Evolutionary conservation across 2,113 vertebrate genomes (phyloP).

Genomic region (Uria lomvia): DNA sequence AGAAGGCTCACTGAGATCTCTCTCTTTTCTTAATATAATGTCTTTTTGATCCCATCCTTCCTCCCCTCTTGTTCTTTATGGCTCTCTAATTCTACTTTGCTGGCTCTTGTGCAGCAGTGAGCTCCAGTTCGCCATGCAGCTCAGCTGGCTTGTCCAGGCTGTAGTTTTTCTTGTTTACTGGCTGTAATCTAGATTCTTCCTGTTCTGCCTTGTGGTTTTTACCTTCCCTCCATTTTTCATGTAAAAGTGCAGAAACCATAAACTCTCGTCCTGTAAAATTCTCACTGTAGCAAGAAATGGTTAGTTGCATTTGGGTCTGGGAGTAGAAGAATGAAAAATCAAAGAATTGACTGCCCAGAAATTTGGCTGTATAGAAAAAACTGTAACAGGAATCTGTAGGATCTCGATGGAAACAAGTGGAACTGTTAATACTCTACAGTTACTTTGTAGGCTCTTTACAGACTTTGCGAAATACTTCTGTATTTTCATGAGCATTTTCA

Average conservation of each 20-base stretch:
- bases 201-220: not conserved
- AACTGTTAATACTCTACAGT: not conserved
- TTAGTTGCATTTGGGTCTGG: not conserved
- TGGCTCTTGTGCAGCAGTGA: not conserved
- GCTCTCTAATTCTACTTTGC: not conserved
- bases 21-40: not conserved
- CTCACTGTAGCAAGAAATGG: not conserved
- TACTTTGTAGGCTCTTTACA: not conserved
- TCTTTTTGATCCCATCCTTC: not conserved
- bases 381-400: not conserved
- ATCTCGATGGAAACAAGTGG: not conserved
- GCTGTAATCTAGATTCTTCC: not conserved
- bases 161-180: not conserved
- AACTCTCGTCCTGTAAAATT: not conserved
- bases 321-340: not conserved
- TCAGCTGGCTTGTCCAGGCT: not conserved
- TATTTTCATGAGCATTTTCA: not conserved
- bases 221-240: not conserved
- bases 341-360: not conserved
- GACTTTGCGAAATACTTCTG: not conserved
- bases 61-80: not conserved
- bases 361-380: not conserved
- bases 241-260: not conserved
- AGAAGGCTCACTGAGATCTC: not conserved
- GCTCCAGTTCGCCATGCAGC: not conserved